Conservation (phyloP, 2,888 invertebrate species). For the Netelia virgata region DNA sequence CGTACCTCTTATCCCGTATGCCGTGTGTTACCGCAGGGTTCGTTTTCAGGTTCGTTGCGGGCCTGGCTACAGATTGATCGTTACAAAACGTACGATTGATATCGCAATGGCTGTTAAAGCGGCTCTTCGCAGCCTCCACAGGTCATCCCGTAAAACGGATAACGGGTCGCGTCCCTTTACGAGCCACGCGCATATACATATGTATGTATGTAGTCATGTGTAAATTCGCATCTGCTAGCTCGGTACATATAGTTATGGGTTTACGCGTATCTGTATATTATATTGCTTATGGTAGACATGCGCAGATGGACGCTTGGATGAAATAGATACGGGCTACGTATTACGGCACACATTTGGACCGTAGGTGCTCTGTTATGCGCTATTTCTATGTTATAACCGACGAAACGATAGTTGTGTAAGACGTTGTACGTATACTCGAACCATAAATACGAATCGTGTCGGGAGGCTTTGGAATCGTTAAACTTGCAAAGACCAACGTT, state of each 20-base stretch:
- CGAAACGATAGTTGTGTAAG: conserved; percentile 15
- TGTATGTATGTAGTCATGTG: conserved; percentile 27
- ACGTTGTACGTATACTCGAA: not conserved
- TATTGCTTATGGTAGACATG: conserved; percentile 45
- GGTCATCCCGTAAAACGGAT: conserved; percentile 68
- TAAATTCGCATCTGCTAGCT: conserved; percentile 25
- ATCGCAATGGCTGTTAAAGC: conserved; percentile 65
- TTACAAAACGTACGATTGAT: conserved; percentile 65
- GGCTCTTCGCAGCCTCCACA: conserved; percentile 54
- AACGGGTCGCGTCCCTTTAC: conserved; percentile 65
- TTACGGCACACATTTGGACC: conserved; percentile 25
- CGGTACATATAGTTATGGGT: conserved; percentile 44
- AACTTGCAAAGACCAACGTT: conserved; percentile 22
- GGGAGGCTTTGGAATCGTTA: conserved; percentile 27
- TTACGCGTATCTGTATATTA: conserved; percentile 57
- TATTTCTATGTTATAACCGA: conserved; percentile 14
- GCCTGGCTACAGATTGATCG: conserved; percentile 65
- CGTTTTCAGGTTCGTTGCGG: conserved; percentile 35
- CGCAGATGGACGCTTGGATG: conserved; percentile 25
- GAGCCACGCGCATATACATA: conserved; percentile 38
- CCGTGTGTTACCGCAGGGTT: conserved; percentile 11
- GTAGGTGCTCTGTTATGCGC: conserved; percentile 29
- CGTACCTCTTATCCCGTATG: not conserved
- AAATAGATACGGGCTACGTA: conserved; percentile 34
- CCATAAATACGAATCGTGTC: conserved; percentile 10